Conservation (phyloP, 2,888 invertebrate genomes). For the Acholoe squamosa region DNA sequence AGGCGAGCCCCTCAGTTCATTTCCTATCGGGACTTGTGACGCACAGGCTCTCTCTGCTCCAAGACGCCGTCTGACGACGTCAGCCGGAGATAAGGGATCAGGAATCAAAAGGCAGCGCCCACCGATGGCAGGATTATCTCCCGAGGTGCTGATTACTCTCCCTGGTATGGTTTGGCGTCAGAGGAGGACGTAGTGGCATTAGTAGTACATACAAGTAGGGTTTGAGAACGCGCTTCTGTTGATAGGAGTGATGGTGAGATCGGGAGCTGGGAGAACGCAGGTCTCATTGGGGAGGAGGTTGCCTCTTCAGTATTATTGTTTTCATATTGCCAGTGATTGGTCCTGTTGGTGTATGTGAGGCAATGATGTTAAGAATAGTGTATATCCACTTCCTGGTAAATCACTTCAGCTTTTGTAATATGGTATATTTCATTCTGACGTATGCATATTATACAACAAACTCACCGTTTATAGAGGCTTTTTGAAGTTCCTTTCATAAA, state of each 20-base stretch:
- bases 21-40: slow-evolving; percentile 21
- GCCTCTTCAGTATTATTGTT: too few species aligned
- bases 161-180: not conserved
- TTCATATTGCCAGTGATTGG: too few species aligned
- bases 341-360: too few species aligned
- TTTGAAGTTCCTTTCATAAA: too few species aligned
- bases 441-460: too few species aligned
- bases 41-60: not conserved
- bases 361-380: too few species aligned
- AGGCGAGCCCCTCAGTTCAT: not conserved
- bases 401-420: too few species aligned
- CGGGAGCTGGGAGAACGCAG: not conserved
- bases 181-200: not conserved
- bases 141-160: not conserved
- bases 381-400: too few species aligned
- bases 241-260: not conserved
- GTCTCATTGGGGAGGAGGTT: not conserved
- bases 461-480: too few species aligned
- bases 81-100: slow-evolving; percentile 32
- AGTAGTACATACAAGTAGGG: not conserved
- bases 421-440: too few species aligned
- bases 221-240: not conserved
- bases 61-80: slow-evolving; percentile 16
- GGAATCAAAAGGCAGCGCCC: not conserved
- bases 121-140: slow-evolving; percentile 16